Conservation (phyloP, 2,888 invertebrate species). For the Agrochola lychnidis region DNA sequence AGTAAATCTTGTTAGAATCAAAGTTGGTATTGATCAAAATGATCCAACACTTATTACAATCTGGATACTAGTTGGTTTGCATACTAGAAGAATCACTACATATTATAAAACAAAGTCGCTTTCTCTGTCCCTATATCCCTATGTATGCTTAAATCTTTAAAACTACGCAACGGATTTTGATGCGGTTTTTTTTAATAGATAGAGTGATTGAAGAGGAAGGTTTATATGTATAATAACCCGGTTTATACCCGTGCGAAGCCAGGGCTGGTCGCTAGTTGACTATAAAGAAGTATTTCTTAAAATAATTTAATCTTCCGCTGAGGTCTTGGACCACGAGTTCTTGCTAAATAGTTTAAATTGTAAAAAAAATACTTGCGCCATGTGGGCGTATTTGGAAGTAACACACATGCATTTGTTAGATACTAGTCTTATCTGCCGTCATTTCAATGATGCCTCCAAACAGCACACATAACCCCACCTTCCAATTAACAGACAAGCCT, state of each 20-base stretch:
- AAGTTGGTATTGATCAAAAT: neutral
- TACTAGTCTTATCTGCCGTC: neutral
- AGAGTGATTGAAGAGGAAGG: too few relatives aligned
- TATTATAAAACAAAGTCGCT: too few relatives aligned
- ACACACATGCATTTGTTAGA: neutral
- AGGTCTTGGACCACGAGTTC: neutral
- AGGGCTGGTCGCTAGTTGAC: too few relatives aligned
- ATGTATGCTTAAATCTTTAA: too few relatives aligned
- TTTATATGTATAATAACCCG: too few relatives aligned
- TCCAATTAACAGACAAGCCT: slow-evolving; percentile 91
- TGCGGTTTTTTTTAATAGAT: too few relatives aligned
- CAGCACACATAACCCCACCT: neutral
- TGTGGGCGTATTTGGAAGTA: neutral
- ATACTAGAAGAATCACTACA: neutral
- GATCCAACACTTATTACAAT: neutral
- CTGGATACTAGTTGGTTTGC: neutral
- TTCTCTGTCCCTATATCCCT: too few relatives aligned
- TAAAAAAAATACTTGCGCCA: neutral
- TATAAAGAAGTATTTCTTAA: neutral
- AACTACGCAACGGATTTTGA: too few relatives aligned
- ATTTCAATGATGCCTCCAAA: neutral
- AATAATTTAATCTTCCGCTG: neutral
- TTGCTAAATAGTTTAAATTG: neutral
- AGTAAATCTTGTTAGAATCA: neutral
- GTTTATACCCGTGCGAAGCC: too few relatives aligned